Evolutionary conservation across 2,888 invertebrate genomes (phyloP), one percentile per base, ranked within the genome.

Genomic region (Maniola hyperantus): DNA sequence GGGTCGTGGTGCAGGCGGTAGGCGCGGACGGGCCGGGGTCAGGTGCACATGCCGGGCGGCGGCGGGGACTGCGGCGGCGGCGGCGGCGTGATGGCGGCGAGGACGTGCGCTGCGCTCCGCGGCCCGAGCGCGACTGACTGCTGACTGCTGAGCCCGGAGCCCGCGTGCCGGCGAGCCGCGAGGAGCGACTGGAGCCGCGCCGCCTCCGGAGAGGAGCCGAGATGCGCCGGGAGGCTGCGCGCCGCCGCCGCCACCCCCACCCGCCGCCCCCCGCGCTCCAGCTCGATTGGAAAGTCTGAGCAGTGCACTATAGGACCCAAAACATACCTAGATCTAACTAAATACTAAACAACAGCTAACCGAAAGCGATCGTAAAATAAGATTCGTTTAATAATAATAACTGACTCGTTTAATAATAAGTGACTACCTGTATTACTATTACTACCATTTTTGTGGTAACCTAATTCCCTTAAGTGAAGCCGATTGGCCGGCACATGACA

Each of bases 201-300:
- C 50, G 18, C 50, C 8, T n/a, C 8, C 50, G 20, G 50, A 50
- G 50, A 50, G 64, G 65, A 46, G 70, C 65, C 68, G 70, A 72
- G 76, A 76, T 77, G 80, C 77, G 83, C 84, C 80, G 80, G 82
- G 83, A 85, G 83, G 87, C 82, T 80, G 77, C 77, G 74, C 73
- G 72, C 64, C 65, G 67, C 59, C 66, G 66, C 62, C 65, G 36
- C 69, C 57, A 57, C 62, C 61, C 18, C 66, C 26, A 67, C 36
- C 71, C 53, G 51, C 66, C 65, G 77, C 77, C 73, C 73, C 70
- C 65, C 64, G 65, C 70, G 61, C 59, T 11, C 62, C 66, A 57
- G n/a, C n/a, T n/a, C n/a, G n/a, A n/a, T n/a, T n/a, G n/a, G 66
- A 6, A 8, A 15, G n/a, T n/a, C 1, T 7, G n/a, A 48, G 13